These are phyloP conservation scores for Drosophila jambulina DNA, from an alignment of 1,140 invertebrate species.

Conservation along the genomic window DNA sequence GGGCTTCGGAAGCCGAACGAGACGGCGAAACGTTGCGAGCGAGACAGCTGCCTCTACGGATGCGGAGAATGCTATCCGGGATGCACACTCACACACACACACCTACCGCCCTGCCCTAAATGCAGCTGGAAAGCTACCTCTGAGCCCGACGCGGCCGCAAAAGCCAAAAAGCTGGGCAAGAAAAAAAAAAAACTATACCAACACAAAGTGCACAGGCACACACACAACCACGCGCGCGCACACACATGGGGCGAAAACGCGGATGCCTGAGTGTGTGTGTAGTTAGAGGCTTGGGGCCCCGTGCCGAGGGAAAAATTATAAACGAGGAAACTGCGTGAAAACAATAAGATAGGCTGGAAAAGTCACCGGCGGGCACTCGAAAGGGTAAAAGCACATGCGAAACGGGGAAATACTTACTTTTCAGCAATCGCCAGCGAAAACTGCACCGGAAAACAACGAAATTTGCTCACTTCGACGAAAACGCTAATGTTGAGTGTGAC, in stretches of 20 bases:
- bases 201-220: slow-evolving; percentile 22
- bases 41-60: not conserved
- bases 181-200: slow-evolving; percentile 26
- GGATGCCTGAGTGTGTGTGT: not conserved
- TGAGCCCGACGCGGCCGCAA: not conserved
- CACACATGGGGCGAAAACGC: not conserved
- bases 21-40: not conserved
- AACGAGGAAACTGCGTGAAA: not conserved
- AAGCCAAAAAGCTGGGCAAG: slow-evolving; percentile 8
- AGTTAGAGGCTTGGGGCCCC: slow-evolving; percentile 22
- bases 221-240: too few relatives aligned
- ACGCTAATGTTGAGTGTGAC: slow-evolving; percentile 5
- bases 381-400: not conserved
- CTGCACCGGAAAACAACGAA: slow-evolving; percentile 24
- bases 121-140: slow-evolving; percentile 9
- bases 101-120: not conserved
- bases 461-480: slow-evolving; percentile 32
- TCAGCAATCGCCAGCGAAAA: slow-evolving; percentile 15
- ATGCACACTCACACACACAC: slow-evolving; percentile 5
- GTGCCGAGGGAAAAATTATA: slow-evolving; percentile 4
- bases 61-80: slow-evolving; percentile 7
- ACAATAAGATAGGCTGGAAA: not conserved
- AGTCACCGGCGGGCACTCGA: not conserved
- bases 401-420: slow-evolving; percentile 24
- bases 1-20: slow-evolving; percentile 8